A percentile compares a stretch with the other conserved stretches of the same genome.
phyloP scores from a whole-genome alignment of 1,140 invertebrate genomes.

The Macrobrachium rosenbergii region DNA sequence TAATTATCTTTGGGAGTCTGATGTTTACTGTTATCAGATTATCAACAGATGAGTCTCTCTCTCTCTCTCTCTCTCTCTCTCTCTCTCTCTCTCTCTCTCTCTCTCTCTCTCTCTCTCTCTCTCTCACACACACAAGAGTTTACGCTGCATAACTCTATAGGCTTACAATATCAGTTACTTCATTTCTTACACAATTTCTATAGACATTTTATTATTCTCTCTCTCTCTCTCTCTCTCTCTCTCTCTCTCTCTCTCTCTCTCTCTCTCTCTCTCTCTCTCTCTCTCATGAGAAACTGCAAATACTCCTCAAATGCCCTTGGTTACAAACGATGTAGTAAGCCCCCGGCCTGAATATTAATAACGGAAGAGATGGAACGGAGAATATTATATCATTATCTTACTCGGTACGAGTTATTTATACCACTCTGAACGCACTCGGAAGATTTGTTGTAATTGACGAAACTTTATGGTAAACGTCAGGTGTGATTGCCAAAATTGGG shows the following conservation, averaged over 20 bases:
- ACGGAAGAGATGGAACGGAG: no score
- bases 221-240: neutral
- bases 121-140: constrained; percentile 18
- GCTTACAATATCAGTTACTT: neutral
- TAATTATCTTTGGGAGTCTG: no score
- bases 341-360: no score
- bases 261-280: constrained; percentile 48
- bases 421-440: neutral
- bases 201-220: neutral
- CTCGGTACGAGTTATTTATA: neutral
- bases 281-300: constrained; percentile 1
- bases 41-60: no score
- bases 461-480: no score
- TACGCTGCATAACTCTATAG: neutral
- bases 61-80: constrained; percentile 6
- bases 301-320: no score
- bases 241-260: constrained; percentile 32
- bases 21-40: no score
- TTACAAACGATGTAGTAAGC: no score
- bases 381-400: no score
- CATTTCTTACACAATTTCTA: neutral
- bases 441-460: no score
- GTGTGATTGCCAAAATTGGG: no score
- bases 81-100: constrained; percentile 32
- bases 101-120: constrained; percentile 38